phyloP scores from a whole-genome alignment of 1,140 invertebrate genomes.

The Leucophenga varia region DNA sequence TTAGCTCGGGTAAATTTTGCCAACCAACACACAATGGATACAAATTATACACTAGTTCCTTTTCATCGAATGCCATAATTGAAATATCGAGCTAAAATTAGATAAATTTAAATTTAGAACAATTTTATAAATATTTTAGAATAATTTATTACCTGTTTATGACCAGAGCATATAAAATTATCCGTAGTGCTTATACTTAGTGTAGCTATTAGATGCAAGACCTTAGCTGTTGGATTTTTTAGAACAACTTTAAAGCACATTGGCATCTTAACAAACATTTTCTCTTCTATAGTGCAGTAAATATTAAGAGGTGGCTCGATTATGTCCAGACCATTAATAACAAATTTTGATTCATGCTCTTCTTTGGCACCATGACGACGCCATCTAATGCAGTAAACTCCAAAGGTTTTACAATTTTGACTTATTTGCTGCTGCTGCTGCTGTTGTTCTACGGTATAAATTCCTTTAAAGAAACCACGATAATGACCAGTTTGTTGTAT shows the following conservation, averaged over 20 bases:
- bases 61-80: slow-evolving; percentile 49
- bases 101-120: neutral
- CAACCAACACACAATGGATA: slow-evolving; percentile 54
- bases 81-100: slow-evolving; percentile 47
- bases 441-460: slow-evolving; percentile 24
- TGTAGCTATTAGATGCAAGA: slow-evolving; percentile 45
- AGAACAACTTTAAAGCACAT: slow-evolving; percentile 51
- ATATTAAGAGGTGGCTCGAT: slow-evolving; percentile 51
- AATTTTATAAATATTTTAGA: neutral
- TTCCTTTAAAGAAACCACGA: slow-evolving; percentile 48
- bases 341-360: slow-evolving; percentile 54
- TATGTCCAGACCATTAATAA: slow-evolving; percentile 45
- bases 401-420: slow-evolving; percentile 21
- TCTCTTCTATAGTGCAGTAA: slow-evolving; percentile 55
- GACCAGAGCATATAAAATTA: slow-evolving; percentile 54
- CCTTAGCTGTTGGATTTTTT: slow-evolving; percentile 45
- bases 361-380: slow-evolving; percentile 39
- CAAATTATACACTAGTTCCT: slow-evolving; percentile 50
- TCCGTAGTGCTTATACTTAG: slow-evolving; percentile 50
- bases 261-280: slow-evolving; percentile 56
- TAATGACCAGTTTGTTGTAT: slow-evolving; percentile 44
- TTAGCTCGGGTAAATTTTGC: slow-evolving; percentile 49
- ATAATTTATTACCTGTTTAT: slow-evolving; percentile 41
- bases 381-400: slow-evolving; percentile 54
- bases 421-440: slow-evolving; percentile 9